Evolutionary conservation across 2,888 invertebrate genomes (phyloP).

Genomic region (Cylloceria caligata): DNA sequence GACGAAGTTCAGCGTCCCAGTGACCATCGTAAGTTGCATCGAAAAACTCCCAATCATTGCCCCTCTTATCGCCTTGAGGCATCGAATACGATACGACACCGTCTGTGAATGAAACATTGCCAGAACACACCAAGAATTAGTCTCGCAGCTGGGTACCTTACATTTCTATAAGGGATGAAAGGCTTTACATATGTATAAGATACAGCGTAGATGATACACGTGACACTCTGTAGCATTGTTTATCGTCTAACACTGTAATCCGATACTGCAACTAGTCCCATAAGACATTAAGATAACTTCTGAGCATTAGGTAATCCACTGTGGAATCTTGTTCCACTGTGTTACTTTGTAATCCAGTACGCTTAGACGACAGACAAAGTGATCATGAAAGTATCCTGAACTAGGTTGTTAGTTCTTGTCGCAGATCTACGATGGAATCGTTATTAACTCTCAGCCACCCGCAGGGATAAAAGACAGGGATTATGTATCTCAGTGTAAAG

Average conservation of each 20-base stretch:
- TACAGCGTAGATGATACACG: background rate
- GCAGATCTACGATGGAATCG: slow-evolving; percentile 26
- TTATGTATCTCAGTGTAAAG: background rate
- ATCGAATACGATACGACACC: slow-evolving; percentile 94
- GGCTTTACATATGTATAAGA: slow-evolving; percentile 1
- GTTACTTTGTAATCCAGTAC: slow-evolving; percentile 22
- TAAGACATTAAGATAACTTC: slow-evolving; percentile 28
- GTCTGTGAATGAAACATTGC: slow-evolving; percentile 84
- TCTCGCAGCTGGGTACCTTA: slow-evolving; percentile 15
- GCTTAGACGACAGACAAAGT: slow-evolving; percentile 20
- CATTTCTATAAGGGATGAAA: background rate
- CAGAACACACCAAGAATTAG: slow-evolving; percentile 18
- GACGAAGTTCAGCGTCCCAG: slow-evolving; percentile 90
- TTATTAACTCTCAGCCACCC: background rate
- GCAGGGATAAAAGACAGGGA: background rate
- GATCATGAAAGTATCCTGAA: background rate
- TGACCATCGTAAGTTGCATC: slow-evolving; percentile 95
- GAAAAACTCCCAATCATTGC: slow-evolving; percentile 91
- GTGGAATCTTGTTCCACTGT: slow-evolving; percentile 3
- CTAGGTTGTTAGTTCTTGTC: slow-evolving; percentile 23
- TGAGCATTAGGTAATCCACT: slow-evolving; percentile 11
- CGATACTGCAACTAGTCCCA: slow-evolving; percentile 17
- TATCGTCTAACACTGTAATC: slow-evolving; percentile 28
- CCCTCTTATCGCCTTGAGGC: slow-evolving; percentile 94
- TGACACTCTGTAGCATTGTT: slow-evolving; percentile 18